Evolutionary conservation across 2,888 invertebrate genomes (phyloP), one percentile per base, ranked within the genome.

Genomic region (Tubulanus polymorphus): DNA sequence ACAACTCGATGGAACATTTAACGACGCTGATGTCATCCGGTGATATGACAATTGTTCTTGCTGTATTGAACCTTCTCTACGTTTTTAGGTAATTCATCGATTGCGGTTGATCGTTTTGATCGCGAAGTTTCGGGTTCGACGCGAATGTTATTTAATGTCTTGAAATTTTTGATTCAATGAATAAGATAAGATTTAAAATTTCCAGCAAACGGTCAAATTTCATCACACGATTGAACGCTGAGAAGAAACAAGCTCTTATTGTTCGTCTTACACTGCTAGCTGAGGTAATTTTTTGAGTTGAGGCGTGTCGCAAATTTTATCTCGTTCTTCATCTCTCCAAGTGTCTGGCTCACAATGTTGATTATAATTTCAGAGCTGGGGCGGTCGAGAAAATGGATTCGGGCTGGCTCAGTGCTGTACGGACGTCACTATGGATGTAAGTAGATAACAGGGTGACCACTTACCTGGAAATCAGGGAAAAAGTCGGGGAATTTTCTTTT

Each of bases 371-470:
- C 69, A 87, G 86, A 87, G 86, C 71, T 89, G 89, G 89, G 91
- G 91, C 63, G 91, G 90, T 46, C 89, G 88, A 72, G 90, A 91
- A 75, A 90, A 90, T 80, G 91, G 90, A 49, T 90, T 91, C 79
- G 89, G 90, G 53, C 79, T 91, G 56, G 89, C 90, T 26, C 87
- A 88, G 69, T 91, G 91, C 74, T 91, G 90, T 76, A 85, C 85
- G 70, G 83, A 86, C 72, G 79, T 85, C 48, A 81, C 84, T 25
- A 76, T 83, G 12, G 78, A 80, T 66, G 84, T 85, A 79, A 78
- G 78, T 70, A 51, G 27, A 50, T 29, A 3, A n/a, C n/a, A n/a
- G n/a, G n/a, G n/a, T n/a, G n/a, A n/a, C n/a, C n/a, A n/a, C n/a
- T n/a, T n/a, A n/a, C n/a, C n/a, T n/a, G n/a, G n/a, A n/a, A n/a